phyloP scores from a whole-genome alignment of 2,888 invertebrate species.

The Pseudococcus viburni region DNA sequence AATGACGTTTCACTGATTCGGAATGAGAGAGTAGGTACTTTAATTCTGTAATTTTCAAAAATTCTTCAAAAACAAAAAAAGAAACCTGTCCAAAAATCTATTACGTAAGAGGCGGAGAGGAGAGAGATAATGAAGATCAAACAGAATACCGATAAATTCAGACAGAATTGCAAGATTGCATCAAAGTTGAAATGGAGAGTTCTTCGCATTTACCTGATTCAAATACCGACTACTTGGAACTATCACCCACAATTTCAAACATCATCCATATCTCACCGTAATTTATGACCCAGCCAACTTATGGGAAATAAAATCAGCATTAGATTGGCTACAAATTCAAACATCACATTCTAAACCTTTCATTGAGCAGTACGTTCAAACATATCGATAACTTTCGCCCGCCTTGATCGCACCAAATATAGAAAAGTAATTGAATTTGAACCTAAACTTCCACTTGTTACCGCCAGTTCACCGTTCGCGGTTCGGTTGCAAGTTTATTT shows the following conservation, averaged over 20 bases:
- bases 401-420: slow-evolving; percentile 43
- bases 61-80: too few relatives aligned
- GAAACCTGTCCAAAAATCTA: too few relatives aligned
- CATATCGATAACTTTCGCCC: slow-evolving; percentile 44
- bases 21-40: too few relatives aligned
- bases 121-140: too few relatives aligned
- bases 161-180: background rate
- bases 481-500: background rate
- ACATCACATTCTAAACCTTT: background rate
- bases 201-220: background rate
- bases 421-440: slow-evolving; percentile 23
- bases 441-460: slow-evolving; percentile 20
- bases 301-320: background rate
- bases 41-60: too few relatives aligned
- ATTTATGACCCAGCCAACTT: background rate
- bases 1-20: too few relatives aligned
- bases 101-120: too few relatives aligned
- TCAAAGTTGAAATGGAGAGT: background rate
- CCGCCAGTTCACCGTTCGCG: background rate
- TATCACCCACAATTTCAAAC: background rate
- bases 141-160: too few relatives aligned
- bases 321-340: background rate
- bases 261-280: background rate
- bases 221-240: background rate
- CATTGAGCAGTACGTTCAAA: background rate